Base-by-base conservation (phyloP, 2,888 invertebrate species). In the Dolichopus griseipennis region DNA sequence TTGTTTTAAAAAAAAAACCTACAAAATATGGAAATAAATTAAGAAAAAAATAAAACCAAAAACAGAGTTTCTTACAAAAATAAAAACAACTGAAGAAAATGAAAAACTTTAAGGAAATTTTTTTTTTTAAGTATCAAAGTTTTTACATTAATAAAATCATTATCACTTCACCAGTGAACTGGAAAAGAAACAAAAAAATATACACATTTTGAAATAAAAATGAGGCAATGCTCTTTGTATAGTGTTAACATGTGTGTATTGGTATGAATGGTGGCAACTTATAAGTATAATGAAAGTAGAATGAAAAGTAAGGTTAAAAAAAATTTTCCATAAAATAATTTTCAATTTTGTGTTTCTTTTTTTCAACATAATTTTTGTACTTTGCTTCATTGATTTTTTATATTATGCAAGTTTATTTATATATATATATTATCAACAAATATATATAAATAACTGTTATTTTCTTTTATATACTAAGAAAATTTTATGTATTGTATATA, bases 61-160 rank as follows among this genome's bases (percentile, higher is more conserved):
- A 37, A 7, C 8, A 5, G 1, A 5, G 12, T 37, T 10, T 37
- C 8, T 18, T 18, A 15, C 52, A 52, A 52, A 52, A 52, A 18
- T 18, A 15, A 52, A 52, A 52, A 18, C 2, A 7, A 18, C 18
- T 18, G 18, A 37, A 52, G 18, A 52, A 52, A 52, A 52, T 52
- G 52, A 52, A 52, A 52, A 41, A 12, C 41, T 41, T 15, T 9
- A 41, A 15, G 8, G 8, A 41, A 15, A 18, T 41, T 41, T 41
- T 41, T 52, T 52, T 52, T 52, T 52, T 52, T 52, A 52, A 52
- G 52, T 52, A 52, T 52, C 52, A 52, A 52, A 52, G 52, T 52
- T 52, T 52, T 52, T 18, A 52, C 52, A 52, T 52, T 52, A 52
- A 52, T 52, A 52, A 52, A 52, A 52, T 52, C 52, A 52, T 52